Percentiles rank a stretch among this genome's conserved stretches.
Evolutionary conservation across 1,140 invertebrate species (phyloP).

Genomic region (Wasmannia auropunctata): DNA sequence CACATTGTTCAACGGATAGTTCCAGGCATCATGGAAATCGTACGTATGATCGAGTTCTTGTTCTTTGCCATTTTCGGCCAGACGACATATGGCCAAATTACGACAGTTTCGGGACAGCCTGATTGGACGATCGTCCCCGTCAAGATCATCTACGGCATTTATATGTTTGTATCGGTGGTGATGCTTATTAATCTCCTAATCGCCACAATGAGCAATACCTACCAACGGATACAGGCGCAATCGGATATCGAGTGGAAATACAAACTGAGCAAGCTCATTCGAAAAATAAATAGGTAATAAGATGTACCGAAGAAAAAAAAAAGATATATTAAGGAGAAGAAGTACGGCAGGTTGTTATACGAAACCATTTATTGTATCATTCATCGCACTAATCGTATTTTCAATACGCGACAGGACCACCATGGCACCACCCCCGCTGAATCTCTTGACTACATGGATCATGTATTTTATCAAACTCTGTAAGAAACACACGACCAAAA

Average conservation of each 20-base stretch:
- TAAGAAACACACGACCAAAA: conserved; percentile 90
- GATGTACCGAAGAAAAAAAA: not conserved
- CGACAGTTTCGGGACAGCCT: conserved; percentile 87
- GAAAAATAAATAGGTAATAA: conserved; percentile 95
- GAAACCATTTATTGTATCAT: not conserved
- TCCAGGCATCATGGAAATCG: conserved; percentile 94
- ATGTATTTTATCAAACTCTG: conserved; percentile 92
- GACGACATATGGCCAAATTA: conserved; percentile 94
- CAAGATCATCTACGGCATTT: conserved; percentile 94
- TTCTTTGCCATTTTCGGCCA: conserved; percentile 99
- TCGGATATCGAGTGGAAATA: conserved; percentile 99
- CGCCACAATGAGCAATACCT: conserved; percentile 99
- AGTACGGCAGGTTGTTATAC: not conserved
- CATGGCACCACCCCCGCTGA: conserved; percentile 98
- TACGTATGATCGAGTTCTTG: conserved; percentile 97
- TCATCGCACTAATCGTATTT: conserved; percentile 51
- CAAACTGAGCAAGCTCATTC: conserved; percentile 98
- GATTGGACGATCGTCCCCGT: conserved; percentile 92
- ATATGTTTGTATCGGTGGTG: conserved; percentile 99
- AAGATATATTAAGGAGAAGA: no score
- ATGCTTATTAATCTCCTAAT: conserved; percentile 99
- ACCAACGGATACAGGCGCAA: conserved; percentile 99
- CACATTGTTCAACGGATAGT: conserved; percentile 86
- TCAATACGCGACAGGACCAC: conserved; percentile 89
- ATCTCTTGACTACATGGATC: conserved; percentile 97